Evolutionary conservation across 2,797 vertebrate species (phyloP).

Genomic region (Myotis planiceps): DNA sequence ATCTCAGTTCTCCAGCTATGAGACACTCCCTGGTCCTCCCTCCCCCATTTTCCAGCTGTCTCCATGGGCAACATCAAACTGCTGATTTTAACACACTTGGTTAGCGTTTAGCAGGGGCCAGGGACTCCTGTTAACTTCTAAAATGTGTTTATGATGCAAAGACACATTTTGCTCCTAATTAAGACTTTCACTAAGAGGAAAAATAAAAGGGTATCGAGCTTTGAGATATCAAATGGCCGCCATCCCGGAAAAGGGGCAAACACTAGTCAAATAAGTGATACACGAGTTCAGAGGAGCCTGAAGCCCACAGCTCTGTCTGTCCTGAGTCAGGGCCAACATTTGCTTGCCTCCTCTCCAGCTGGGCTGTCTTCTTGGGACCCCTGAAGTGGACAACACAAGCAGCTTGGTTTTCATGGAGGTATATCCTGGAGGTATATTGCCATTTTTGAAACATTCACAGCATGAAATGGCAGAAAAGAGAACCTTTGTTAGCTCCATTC

Average conservation of each 20-base stretch:
- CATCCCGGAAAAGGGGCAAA: neutral
- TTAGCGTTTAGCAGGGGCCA: conserved; percentile 42
- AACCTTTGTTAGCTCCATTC: conserved; percentile 53
- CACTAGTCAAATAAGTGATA: neutral
- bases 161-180: conserved; percentile 61
- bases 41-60: conserved; percentile 5
- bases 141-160: conserved; percentile 70
- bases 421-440: conserved; percentile 54
- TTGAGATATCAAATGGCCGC: conserved; percentile 27
- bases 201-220: conserved; percentile 29
- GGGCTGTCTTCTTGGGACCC: neutral
- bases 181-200: conserved; percentile 43
- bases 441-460: conserved; percentile 59
- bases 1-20: conserved; percentile 6
- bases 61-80: neutral
- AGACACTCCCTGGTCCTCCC: neutral
- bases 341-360: neutral
- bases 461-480: conserved; percentile 31
- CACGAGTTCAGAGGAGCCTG: neutral
- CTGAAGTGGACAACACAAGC: conserved; percentile 17
- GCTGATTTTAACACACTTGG: conserved; percentile 63
- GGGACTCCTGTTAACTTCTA: conserved; percentile 45
- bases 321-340: neutral
- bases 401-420: conserved; percentile 12
- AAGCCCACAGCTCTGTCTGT: neutral